Evolutionary conservation across 1,140 invertebrate genomes (phyloP), one percentile per base, ranked within the genome.

Genomic region (Acromyrmex heyeri): DNA sequence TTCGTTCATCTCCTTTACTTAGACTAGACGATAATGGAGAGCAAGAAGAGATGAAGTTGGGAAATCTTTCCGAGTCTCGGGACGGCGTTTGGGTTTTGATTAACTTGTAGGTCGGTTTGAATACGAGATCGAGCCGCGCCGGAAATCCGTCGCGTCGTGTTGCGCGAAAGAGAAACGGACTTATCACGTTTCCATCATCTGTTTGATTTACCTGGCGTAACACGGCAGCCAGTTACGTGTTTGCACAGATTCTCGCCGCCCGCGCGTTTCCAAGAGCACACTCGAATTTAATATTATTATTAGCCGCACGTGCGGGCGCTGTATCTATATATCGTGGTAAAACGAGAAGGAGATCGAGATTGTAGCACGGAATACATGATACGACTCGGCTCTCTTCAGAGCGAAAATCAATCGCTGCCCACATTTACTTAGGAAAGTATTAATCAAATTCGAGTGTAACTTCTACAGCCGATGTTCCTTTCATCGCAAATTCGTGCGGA

Each of bases 21-120:
- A 34, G 30, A 34, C 30, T 6, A 24, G 77, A 70, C 77, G 73
- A 77, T 77, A 90, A 91, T 57, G 50, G 67, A 89, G 87, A 86
- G 91, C 87, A 86, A 91, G 88, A 91, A 91, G 87, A 90, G 73
- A 86, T 77, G 79, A 92, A 93, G 87, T 92, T 92, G 73, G 81
- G 67, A 75, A 59, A 78, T 85, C 78, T 78, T 69, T 77, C 62
- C 89, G 82, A 88, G 86, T 44, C 65, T 77, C 81, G 85, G 86
- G 73, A 72, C 85, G 73, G 73, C 81, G 76, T 91, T 88, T 86
- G 90, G 93, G 91, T 94, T 93, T 94, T 93, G 93, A 94, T 94
- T 93, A 94, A 94, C 91, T 93, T 86, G 91, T 89, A 92, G 90
- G 91, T 93, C 91, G 86, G 78, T 90, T 89, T 92, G 91, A 91